A percentile compares a stretch with the other conserved stretches of the same genome.
These are phyloP conservation scores for Drosophila peninsularis DNA, from an alignment of 2,888 invertebrate species.

Conservation along the genomic window DNA sequence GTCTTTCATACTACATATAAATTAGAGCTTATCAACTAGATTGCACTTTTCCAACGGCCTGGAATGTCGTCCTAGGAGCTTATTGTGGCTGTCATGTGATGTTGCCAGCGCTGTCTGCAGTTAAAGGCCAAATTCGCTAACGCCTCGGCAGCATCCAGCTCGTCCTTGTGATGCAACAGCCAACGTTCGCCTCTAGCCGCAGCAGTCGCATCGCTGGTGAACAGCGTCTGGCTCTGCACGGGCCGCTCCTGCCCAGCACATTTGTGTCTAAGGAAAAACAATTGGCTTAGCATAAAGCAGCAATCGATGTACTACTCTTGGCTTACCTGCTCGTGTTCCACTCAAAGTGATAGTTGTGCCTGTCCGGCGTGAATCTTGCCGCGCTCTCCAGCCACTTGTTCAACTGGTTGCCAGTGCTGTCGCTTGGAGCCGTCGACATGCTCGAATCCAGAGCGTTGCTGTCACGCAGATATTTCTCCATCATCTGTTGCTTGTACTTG, in stretches of 20 bases:
- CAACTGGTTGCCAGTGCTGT: constrained; percentile 86
- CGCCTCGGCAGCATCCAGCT: constrained; percentile 91
- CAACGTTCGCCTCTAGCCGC: constrained; percentile 54
- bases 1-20: constrained; percentile 63
- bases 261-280: constrained; percentile 66
- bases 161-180: constrained; percentile 88
- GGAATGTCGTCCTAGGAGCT: constrained; percentile 82
- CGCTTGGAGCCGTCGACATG: neutral
- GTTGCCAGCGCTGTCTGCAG: constrained; percentile 80
- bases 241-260: constrained; percentile 55
- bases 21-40: constrained; percentile 58
- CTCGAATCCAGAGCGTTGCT: constrained; percentile 37
- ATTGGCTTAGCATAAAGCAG: neutral
- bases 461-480: constrained; percentile 87
- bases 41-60: constrained; percentile 76
- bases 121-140: constrained; percentile 88
- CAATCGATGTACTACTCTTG: neutral
- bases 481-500: constrained; percentile 87
- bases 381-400: constrained; percentile 92
- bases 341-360: constrained; percentile 89
- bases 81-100: constrained; percentile 69
- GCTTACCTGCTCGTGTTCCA: constrained; percentile 85
- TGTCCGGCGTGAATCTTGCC: constrained; percentile 89
- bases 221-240: constrained; percentile 51
- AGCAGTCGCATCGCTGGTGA: constrained; percentile 55